Conservation (phyloP, 2,113 vertebrate species). For the Cavia porcellus region DNA sequence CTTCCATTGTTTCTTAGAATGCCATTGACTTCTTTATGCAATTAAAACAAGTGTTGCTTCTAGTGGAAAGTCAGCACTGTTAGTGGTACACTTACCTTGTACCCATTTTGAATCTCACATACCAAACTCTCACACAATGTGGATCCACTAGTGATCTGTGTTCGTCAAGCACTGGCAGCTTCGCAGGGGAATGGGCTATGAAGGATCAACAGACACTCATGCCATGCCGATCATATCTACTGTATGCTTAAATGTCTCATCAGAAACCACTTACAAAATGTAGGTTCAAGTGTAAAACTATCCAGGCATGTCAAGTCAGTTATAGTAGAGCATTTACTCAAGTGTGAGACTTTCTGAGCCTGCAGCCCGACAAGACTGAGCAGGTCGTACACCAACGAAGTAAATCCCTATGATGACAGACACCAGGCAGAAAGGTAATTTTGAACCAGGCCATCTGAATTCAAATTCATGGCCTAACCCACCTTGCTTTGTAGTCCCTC, state of each 20-base stretch:
- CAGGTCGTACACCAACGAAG: background rate
- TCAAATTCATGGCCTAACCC: background rate
- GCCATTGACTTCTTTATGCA: background rate
- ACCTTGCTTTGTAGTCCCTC: background rate
- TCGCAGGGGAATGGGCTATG: background rate
- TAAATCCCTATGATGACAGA: background rate
- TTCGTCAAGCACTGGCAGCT: background rate
- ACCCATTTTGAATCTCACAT: background rate
- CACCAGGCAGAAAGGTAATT: background rate
- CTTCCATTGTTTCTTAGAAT: background rate
- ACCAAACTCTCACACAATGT: background rate
- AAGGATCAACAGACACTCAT: background rate
- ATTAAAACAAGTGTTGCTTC: constrained; percentile 3
- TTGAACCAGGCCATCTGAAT: background rate
- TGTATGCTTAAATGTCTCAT: background rate
- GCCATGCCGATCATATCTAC: background rate
- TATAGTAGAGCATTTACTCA: background rate
- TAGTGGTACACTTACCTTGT: background rate
- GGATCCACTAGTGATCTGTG: background rate
- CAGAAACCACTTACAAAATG: background rate
- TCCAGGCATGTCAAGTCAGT: background rate
- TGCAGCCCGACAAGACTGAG: background rate
- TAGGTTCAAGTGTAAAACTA: background rate
- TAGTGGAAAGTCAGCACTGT: background rate
- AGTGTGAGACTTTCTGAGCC: background rate